Evolutionary conservation across 2,888 invertebrate genomes (phyloP).

Genomic region (Ophion ventricosus): DNA sequence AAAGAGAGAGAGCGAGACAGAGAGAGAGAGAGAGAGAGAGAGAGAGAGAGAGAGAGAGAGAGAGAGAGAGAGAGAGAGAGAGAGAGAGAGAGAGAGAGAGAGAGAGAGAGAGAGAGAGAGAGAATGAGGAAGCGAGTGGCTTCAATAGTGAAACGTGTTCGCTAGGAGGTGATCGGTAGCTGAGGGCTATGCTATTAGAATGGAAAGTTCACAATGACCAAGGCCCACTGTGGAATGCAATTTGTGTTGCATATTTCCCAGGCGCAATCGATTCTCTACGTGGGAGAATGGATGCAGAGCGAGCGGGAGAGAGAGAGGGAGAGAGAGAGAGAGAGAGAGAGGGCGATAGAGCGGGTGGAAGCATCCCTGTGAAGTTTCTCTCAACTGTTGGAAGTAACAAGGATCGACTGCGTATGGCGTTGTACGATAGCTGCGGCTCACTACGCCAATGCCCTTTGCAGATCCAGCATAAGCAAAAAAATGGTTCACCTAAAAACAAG

Average conservation of each 20-base stretch:
- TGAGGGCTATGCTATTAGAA: conserved; percentile 67
- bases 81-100: too few relatives aligned
- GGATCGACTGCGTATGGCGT: conserved; percentile 43
- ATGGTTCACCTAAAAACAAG: conserved; percentile 31
- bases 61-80: too few relatives aligned
- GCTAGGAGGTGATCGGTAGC: conserved; percentile 38
- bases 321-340: conserved; percentile 63
- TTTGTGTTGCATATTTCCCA: conserved; percentile 79
- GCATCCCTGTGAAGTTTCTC: conserved; percentile 38
- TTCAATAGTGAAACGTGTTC: conserved; percentile 55
- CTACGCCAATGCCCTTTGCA: conserved; percentile 60
- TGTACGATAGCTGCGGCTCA: conserved; percentile 41
- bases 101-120: background rate
- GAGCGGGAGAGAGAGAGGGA: conserved; percentile 59
- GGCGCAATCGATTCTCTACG: conserved; percentile 73
- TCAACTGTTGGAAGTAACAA: conserved; percentile 38
- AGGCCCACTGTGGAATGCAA: conserved; percentile 74
- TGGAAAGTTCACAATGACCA: conserved; percentile 71
- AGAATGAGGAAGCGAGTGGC: conserved; percentile 24
- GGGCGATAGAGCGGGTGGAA: conserved; percentile 27
- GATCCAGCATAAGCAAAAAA: conserved; percentile 43
- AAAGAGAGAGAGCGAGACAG: too few relatives aligned
- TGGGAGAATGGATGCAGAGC: conserved; percentile 46
- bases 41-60: too few relatives aligned
- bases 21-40: too few relatives aligned